Evolutionary conservation across 2,113 vertebrate genomes (phyloP).

Genomic region (Megaptera novaeangliae): DNA sequence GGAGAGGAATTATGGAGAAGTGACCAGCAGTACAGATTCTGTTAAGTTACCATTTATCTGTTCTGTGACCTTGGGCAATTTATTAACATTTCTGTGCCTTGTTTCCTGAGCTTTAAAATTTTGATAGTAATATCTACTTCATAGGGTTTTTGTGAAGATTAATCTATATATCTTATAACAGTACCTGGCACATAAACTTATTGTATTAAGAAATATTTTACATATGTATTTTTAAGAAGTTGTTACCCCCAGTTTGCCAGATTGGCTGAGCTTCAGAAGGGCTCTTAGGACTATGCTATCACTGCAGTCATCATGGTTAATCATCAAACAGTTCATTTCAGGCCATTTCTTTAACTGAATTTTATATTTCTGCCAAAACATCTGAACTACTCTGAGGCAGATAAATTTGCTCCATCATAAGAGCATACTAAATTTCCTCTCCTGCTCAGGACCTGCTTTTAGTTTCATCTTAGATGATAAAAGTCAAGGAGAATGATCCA

Average conservation of each 20-base stretch:
- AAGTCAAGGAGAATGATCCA: background rate
- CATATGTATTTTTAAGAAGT: background rate
- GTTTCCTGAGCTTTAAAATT: background rate
- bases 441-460: background rate
- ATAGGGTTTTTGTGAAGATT: background rate
- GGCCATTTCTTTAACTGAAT: background rate
- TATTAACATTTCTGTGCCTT: background rate
- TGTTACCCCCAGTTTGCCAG: background rate
- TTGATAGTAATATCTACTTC: background rate
- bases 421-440: background rate
- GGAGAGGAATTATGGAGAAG: background rate
- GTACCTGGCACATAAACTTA: background rate
- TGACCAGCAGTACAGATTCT: background rate
- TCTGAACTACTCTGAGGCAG: background rate
- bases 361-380: background rate
- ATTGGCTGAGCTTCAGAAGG: slow-evolving; percentile 17
- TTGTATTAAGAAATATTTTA: slow-evolving; percentile 21
- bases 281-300: background rate
- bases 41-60: background rate
- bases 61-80: background rate
- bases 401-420: background rate
- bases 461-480: background rate
- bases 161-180: background rate
- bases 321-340: background rate
- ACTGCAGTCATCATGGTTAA: background rate